Evolutionary conservation across 53 echinoderm and acorn worm species (phyloP), one percentile per base, ranked within the genome.

Genomic region (Paelopatides confundens): DNA sequence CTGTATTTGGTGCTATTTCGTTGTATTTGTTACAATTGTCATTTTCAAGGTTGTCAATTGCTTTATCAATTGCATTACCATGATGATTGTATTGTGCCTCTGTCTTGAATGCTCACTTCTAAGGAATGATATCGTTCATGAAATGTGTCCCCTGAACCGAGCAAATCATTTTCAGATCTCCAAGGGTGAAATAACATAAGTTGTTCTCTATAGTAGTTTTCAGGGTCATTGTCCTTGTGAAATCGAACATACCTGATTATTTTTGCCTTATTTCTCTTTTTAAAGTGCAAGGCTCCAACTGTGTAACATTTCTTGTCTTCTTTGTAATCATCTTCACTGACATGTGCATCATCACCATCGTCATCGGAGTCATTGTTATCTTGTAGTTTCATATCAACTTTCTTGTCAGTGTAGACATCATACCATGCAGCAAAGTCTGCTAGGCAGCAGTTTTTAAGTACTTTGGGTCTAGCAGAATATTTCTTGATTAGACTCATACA

Each of bases 241-340:
- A 84, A 89, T 31, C 82, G 85, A 28, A 89, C 86, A 76, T 50
- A 90, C 15, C 90, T 36, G 28, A 90, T 90, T 2, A 90, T 76
- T 69, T 86, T 90, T 36, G 63, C 58, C 5, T 65, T 89, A 15
- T 35, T 85, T 32, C 89, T 84, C 18, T 69, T 71, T 21, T 51
- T 48, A 24, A 85, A 68, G 3, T 23, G 39, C 10, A 85, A 29
- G 14, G 58, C 74, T 47, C 46, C 66, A 8, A 63, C 31, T 52
- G 48, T 86, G 76, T 64, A 33, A 43, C 64, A 70, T 86, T 46
- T 21, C 47, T 85, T 33, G 27, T 2, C 14, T 5, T 29, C 33
- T 8, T 1, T 7, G 34, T 3, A 6, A 3, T 33, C 71, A 35
- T 2, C 14, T 35, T 71, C 71, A 3, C 5, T 24, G 34, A 5